A percentile compares a stretch with the other conserved stretches of the same genome.
Evolutionary conservation across 1,140 invertebrate genomes (phyloP).

Genomic region (Tetragnatha versicolor): DNA sequence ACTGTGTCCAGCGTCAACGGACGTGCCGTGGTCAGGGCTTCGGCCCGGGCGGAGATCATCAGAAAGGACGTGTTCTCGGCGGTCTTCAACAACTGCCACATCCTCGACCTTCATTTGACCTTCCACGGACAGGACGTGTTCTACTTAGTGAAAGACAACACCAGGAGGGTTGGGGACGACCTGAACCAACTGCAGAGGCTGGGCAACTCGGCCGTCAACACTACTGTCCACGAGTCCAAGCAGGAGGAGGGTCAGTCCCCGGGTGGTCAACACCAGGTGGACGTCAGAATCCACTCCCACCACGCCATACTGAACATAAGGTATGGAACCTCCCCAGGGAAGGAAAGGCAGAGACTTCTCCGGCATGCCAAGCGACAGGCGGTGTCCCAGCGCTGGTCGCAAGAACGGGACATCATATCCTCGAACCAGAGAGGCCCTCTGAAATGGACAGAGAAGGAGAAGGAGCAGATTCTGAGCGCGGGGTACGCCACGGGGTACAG

Average conservation of each 20-base stretch:
- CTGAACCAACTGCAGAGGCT: slow-evolving; percentile 76
- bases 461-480: slow-evolving; percentile 83
- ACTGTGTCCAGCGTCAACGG: slow-evolving; percentile 79
- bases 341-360: slow-evolving; percentile 79
- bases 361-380: slow-evolving; percentile 77
- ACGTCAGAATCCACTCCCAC: slow-evolving; percentile 83
- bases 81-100: slow-evolving; percentile 91
- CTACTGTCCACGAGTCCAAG: slow-evolving; percentile 76
- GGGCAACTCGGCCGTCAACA: slow-evolving; percentile 86
- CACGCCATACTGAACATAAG: slow-evolving; percentile 90
- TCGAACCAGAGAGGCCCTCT: slow-evolving; percentile 73
- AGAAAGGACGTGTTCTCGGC: slow-evolving; percentile 91
- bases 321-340: slow-evolving; percentile 85
- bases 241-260: slow-evolving; percentile 31
- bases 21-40: slow-evolving; percentile 72
- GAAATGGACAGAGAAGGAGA: slow-evolving; percentile 89
- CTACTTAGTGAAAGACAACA: slow-evolving; percentile 88
- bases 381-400: slow-evolving; percentile 87
- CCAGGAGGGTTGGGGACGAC: slow-evolving; percentile 76
- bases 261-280: slow-evolving; percentile 61
- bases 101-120: slow-evolving; percentile 87
- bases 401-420: slow-evolving; percentile 79
- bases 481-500: slow-evolving; percentile 89
- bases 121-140: slow-evolving; percentile 90
- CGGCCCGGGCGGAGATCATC: slow-evolving; percentile 70